Evolutionary conservation across 2,797 vertebrate species (phyloP).

Genomic region (Galagoides demidoff): DNA sequence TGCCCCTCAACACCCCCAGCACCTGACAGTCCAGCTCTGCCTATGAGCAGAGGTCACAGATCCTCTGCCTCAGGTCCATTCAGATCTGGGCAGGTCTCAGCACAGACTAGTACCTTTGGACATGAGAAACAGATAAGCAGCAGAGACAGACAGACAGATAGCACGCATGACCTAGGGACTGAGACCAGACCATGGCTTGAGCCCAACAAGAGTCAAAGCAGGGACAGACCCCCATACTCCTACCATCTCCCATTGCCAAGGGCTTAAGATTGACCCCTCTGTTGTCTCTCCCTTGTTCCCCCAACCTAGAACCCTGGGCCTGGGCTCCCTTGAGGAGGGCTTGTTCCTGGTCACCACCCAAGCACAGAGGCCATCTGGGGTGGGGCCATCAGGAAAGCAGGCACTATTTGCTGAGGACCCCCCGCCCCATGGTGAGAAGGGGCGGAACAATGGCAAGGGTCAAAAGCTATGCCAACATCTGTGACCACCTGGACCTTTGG

Average conservation of each 20-base stretch:
- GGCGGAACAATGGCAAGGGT: not conserved
- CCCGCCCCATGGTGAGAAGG: not conserved
- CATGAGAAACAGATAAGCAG: not conserved
- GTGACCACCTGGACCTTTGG: not conserved
- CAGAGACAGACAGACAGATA: not conserved
- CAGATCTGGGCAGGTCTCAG: not conserved
- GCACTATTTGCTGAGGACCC: not conserved
- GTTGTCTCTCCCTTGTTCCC: not conserved
- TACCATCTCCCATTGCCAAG: not conserved
- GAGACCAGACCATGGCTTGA: not conserved
- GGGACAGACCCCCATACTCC: not conserved
- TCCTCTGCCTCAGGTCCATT: not conserved
- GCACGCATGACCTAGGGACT: not conserved
- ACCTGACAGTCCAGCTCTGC: not conserved
- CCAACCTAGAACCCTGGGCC: not conserved
- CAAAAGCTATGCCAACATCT: not conserved
- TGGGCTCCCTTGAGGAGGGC: not conserved
- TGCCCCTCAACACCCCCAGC: not conserved
- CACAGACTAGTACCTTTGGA: not conserved
- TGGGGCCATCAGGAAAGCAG: not conserved
- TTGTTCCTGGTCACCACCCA: not conserved
- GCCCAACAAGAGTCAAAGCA: not conserved
- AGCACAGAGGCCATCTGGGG: too few species aligned
- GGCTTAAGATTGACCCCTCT: not conserved
- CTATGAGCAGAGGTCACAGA: not conserved